A percentile compares a stretch with the other conserved stretches of the same genome.
These are phyloP conservation scores for Centroberyx gerrardi DNA, from an alignment of 2,797 vertebrate species.

Conservation along the genomic window DNA sequence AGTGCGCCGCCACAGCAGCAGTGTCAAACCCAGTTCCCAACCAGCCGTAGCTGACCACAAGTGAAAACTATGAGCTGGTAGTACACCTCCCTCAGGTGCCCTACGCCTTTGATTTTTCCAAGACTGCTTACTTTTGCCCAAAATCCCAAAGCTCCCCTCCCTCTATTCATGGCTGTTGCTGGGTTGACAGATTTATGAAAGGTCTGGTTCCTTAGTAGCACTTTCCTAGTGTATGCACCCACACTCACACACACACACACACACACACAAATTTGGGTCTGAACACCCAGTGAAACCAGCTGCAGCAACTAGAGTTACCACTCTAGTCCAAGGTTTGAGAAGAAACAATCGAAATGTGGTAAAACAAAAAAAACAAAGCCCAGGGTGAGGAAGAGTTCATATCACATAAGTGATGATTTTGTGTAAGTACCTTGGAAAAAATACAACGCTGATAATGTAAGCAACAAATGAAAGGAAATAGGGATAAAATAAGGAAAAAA, in stretches of 20 bases:
- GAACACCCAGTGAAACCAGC: slow-evolving; percentile 65
- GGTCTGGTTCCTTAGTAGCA: slow-evolving; percentile 62
- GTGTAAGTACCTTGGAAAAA: slow-evolving; percentile 57
- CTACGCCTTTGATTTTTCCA: slow-evolving; percentile 70
- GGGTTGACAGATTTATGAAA: slow-evolving; percentile 64
- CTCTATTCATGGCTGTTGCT: slow-evolving; percentile 64
- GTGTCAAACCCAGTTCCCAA: slow-evolving; percentile 68
- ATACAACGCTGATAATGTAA: slow-evolving; percentile 72
- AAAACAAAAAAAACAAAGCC: slow-evolving; percentile 33
- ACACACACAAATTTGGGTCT: slow-evolving; percentile 38
- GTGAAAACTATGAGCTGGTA: slow-evolving; percentile 69
- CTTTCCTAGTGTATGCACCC: slow-evolving; percentile 50
- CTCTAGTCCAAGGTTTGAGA: slow-evolving; percentile 40
- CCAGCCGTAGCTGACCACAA: slow-evolving; percentile 64
- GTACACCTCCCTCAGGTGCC: slow-evolving; percentile 75
- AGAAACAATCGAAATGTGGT: slow-evolving; percentile 55
- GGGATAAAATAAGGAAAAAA: slow-evolving; percentile 72
- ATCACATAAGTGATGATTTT: slow-evolving; percentile 59
- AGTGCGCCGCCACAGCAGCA: slow-evolving; percentile 43
- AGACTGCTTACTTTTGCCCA: slow-evolving; percentile 65
- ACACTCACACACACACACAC: slow-evolving; percentile 9
- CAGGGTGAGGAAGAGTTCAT: slow-evolving; percentile 67
- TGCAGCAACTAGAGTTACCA: slow-evolving; percentile 62
- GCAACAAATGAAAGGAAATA: slow-evolving; percentile 80
- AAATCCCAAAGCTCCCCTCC: slow-evolving; percentile 64